Evolutionary conservation across 1,140 invertebrate species (phyloP).

Genomic region (Hirudo medicinalis): DNA sequence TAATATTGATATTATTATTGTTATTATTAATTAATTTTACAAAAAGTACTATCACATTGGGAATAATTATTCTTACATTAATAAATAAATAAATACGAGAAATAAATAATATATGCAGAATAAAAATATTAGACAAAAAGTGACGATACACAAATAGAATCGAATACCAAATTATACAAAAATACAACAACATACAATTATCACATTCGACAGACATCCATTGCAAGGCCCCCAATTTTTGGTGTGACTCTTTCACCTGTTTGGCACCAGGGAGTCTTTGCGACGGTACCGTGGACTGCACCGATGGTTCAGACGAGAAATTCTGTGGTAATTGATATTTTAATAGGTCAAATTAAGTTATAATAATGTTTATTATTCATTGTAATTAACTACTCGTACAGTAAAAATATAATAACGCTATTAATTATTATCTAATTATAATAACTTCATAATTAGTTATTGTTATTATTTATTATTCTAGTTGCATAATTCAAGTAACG

Average conservation of each 20-base stretch:
- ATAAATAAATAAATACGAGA: neutral
- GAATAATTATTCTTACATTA: neutral
- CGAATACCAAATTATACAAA: too few species aligned
- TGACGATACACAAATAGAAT: too few species aligned
- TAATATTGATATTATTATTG: too few species aligned
- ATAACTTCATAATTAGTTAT: neutral
- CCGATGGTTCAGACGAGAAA: neutral
- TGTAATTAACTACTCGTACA: too few species aligned
- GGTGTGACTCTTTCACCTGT: neutral
- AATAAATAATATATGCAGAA: neutral
- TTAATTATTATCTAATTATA: too few species aligned
- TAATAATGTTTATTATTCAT: too few species aligned
- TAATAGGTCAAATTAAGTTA: too few species aligned
- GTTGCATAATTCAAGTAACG: neutral
- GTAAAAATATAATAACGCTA: too few species aligned
- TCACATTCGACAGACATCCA: neutral
- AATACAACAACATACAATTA: neutral
- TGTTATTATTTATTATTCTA: neutral
- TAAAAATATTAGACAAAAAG: neutral
- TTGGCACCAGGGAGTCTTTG: neutral
- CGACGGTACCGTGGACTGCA: neutral
- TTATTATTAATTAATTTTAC: too few species aligned
- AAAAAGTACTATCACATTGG: too few species aligned
- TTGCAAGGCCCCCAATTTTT: neutral
- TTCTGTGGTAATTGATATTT: slow-evolving; percentile 3